Percentiles rank a stretch among this genome's conserved stretches.
Evolutionary conservation across 1,140 invertebrate genomes (phyloP).

Genomic region (Riptortus pedestris): DNA sequence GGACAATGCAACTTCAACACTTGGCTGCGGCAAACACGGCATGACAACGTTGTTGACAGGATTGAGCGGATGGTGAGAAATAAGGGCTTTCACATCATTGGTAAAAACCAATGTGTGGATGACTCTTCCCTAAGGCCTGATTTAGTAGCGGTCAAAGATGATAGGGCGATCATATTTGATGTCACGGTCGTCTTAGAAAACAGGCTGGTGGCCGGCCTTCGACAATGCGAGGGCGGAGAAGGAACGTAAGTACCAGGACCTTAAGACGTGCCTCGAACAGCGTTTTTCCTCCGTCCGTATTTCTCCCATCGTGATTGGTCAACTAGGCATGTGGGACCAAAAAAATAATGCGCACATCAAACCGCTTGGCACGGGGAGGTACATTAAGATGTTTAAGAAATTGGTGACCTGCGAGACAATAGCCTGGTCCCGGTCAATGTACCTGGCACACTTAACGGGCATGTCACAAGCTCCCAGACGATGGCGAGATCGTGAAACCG

Average conservation of each 20-base stretch:
- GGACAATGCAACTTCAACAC: no score
- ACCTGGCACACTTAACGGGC: conserved; percentile 22
- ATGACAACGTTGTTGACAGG: no score
- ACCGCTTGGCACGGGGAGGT: background rate
- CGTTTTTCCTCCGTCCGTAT: background rate
- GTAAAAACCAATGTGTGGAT: conserved; percentile 23
- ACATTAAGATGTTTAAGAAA: conserved; percentile 26
- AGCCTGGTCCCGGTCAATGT: conserved; percentile 33
- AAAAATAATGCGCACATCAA: background rate
- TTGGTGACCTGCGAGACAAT: conserved; percentile 32
- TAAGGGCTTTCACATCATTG: background rate
- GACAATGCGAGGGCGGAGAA: conserved; percentile 27
- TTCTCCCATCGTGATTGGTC: background rate
- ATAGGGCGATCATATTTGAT: conserved; percentile 33
- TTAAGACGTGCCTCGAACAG: background rate
- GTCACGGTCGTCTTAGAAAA: conserved; percentile 38
- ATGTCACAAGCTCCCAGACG: background rate
- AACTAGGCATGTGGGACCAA: conserved; percentile 12
- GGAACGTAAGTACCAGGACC: conserved; percentile 31
- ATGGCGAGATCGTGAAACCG: background rate
- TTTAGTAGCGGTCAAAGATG: conserved; percentile 33
- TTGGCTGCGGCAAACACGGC: no score
- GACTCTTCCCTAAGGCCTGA: conserved; percentile 31
- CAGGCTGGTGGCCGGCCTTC: conserved; percentile 28
- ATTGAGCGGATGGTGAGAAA: background rate